Conservation (phyloP, 2,888 invertebrate genomes). For the Digitonthophagus gazella region DNA sequence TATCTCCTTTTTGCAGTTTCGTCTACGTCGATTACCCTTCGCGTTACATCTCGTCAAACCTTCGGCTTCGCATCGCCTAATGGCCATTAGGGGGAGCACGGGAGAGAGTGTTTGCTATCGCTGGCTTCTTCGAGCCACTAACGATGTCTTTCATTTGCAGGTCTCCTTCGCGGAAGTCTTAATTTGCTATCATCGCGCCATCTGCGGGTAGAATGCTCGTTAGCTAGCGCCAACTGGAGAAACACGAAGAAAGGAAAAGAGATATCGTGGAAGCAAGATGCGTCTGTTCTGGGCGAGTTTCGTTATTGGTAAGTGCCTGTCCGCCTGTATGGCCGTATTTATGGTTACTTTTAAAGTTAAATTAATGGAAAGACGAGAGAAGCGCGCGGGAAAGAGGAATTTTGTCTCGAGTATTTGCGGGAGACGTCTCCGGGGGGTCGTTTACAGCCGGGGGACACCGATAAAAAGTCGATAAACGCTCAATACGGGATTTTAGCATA, state of each 20-base stretch:
- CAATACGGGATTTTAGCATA: background rate
- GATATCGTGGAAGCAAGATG: slow-evolving; percentile 1
- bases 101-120: background rate
- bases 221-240: slow-evolving; percentile 21
- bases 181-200: slow-evolving; percentile 8
- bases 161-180: slow-evolving; percentile 11
- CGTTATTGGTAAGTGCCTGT: slow-evolving; percentile 25
- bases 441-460: background rate
- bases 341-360: background rate
- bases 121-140: slow-evolving; percentile 2
- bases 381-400: background rate
- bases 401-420: background rate
- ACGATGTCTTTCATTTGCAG: slow-evolving; percentile 17
- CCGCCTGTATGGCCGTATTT: background rate
- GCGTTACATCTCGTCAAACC: slow-evolving; percentile 2
- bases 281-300: slow-evolving; percentile 19
- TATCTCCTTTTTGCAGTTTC: background rate
- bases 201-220: slow-evolving; percentile 23
- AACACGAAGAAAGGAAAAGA: slow-evolving; percentile 8
- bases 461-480: background rate
- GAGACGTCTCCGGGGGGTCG: background rate
- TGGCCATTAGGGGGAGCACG: background rate
- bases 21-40: background rate
- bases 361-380: background rate
- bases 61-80: slow-evolving; percentile 9